Base-by-base conservation (phyloP, 23 tunicate genomes). In the Diplosoma virens region DNA sequence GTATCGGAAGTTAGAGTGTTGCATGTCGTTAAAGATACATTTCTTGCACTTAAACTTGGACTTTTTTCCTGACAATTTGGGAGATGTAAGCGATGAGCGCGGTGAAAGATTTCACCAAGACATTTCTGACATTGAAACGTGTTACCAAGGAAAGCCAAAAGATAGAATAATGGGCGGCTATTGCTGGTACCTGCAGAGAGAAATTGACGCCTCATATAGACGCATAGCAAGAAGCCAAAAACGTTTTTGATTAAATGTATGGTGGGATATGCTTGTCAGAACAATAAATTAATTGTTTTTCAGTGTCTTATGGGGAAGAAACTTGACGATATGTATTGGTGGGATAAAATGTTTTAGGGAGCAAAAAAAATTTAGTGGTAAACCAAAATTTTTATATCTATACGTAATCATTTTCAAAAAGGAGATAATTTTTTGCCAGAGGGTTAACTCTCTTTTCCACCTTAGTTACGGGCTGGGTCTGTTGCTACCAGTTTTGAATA, bases 11-110 rank as follows among this genome's bases (percentile, higher is more conserved):
- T 27, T 76, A 0, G 81, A 52, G 18, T n/a, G 54, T 24, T 25
- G 81, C 14, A 76, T 76, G 81, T 76, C 81, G 33, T 33, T 58
- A n/a, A 76, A 76, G 32, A 58, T 59, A 6, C 81, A 76, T 32
- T 76, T 76, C 29, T 23, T 76, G 36, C 60, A 72, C 25, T 47
- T 35, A 30, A 61, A 72, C 25, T 30, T 72, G 21, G 78, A 47
- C 61, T 72, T 76, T 76, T 76, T 76, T 73, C 75, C 78, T 11
- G 21, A 32, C 41, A 72, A 48, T 50, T 48, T 72, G 33, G 78
- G 61, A 50, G 78, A 72, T 30, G 78, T 72, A 35, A 72, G 78
- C 25, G 61, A 72, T 48, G 78, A 72, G 35, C 60, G 48, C 36
- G 61, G 61, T 28, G 37, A 72, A 48, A 25, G 61, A n/a, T 72